A percentile compares a stretch with the other conserved stretches of the same genome.
phyloP scores from a whole-genome alignment of 1,140 invertebrate species.

The Orussus abietinus region DNA sequence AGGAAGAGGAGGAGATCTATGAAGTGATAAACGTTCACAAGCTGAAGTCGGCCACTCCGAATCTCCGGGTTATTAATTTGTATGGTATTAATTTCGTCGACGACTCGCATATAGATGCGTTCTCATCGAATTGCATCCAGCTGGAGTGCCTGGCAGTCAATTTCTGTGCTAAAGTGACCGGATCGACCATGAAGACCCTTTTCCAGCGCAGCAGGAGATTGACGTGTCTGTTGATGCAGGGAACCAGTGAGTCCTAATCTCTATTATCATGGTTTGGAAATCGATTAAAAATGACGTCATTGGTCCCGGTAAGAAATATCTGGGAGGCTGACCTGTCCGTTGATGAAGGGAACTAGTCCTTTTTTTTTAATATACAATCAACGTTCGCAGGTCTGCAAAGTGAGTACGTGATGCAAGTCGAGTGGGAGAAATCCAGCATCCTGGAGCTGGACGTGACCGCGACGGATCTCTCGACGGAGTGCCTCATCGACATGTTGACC shows the following conservation, averaged over 20 bases:
- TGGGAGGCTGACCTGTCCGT: too few relatives aligned
- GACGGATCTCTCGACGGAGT: constrained; percentile 92
- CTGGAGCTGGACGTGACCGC: constrained; percentile 96
- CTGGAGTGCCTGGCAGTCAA: constrained; percentile 96
- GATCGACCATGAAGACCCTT: constrained; percentile 91
- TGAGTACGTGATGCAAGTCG: constrained; percentile 88
- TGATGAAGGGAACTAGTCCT: neutral
- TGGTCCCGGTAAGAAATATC: too few relatives aligned
- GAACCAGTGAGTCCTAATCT: constrained; percentile 92
- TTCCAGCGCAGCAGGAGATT: constrained; percentile 91
- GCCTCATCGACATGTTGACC: constrained; percentile 87
- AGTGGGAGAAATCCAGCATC: constrained; percentile 95
- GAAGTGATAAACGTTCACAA: constrained; percentile 99
- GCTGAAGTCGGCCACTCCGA: constrained; percentile 92
- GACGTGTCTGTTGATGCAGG: constrained; percentile 90
- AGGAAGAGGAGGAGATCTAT: constrained; percentile 99
- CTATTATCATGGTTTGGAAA: too few relatives aligned
- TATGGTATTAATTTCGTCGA: constrained; percentile 98
- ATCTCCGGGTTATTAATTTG: constrained; percentile 90
- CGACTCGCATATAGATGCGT: constrained; percentile 97
- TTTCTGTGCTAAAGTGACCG: constrained; percentile 94
- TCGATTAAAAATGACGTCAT: neutral
- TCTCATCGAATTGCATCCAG: constrained; percentile 92
- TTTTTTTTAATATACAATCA: neutral
- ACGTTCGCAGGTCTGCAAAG: constrained; percentile 73